These are phyloP conservation scores for Batillaria attramentaria DNA, from an alignment of 1,140 invertebrate species.

Conservation along the genomic window DNA sequence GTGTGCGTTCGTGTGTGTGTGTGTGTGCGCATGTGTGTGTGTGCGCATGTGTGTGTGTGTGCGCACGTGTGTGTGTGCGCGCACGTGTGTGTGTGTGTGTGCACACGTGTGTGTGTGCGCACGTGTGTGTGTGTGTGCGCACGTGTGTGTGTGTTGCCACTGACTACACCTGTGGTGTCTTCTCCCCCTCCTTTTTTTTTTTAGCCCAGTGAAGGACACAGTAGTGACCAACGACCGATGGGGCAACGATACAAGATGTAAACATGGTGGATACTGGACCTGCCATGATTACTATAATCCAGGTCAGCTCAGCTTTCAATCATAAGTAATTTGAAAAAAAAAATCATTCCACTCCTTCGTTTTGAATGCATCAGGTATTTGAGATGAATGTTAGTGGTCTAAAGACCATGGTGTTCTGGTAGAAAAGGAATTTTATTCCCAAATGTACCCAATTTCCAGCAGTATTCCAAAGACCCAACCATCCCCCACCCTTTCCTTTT, in stretches of 20 bases:
- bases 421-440: too few relatives aligned
- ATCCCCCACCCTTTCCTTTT: too few relatives aligned
- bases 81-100: conserved; percentile 4
- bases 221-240: neutral
- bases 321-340: neutral
- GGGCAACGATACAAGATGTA: neutral
- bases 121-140: conserved; percentile 7
- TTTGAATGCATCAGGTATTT: too few relatives aligned
- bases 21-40: conserved; percentile 73
- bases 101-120: conserved; percentile 17
- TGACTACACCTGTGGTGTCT: too few relatives aligned
- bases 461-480: too few relatives aligned
- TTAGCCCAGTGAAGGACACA: neutral
- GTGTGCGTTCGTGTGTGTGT: too few relatives aligned
- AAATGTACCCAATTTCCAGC: too few relatives aligned
- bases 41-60: conserved; percentile 18
- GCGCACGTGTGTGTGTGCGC: conserved; percentile 1
- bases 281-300: neutral
- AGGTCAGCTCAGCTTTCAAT: neutral
- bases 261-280: neutral
- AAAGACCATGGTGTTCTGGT: too few relatives aligned
- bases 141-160: neutral
- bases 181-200: too few relatives aligned
- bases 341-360: too few relatives aligned
- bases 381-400: too few relatives aligned